These are phyloP conservation scores for Dinothrombium tinctorium DNA, from an alignment of 1,140 invertebrate species.

Conservation along the genomic window DNA sequence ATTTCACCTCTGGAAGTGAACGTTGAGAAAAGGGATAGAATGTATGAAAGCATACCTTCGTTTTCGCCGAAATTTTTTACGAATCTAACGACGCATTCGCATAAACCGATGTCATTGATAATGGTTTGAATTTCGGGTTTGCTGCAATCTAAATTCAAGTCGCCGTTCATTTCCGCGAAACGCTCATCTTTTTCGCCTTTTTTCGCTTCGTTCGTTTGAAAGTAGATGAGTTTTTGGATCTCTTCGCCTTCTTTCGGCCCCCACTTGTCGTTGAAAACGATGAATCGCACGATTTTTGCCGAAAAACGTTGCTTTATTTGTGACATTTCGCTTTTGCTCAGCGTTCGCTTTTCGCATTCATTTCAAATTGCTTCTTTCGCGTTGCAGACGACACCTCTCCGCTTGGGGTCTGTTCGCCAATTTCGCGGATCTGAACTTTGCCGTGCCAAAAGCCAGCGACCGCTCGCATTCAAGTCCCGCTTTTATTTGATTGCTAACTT, in stretches of 20 bases:
- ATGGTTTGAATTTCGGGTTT: background rate
- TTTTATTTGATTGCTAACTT: no score
- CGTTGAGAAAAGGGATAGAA: background rate
- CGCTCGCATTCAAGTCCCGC: no score
- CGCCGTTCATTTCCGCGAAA: background rate
- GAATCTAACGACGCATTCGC: slow-evolving; percentile 10
- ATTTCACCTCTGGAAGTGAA: background rate
- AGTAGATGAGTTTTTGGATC: slow-evolving; percentile 9
- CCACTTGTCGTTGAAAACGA: slow-evolving; percentile 8
- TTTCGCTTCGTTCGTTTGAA: background rate
- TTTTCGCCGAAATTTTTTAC: slow-evolving; percentile 6
- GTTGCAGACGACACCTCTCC: no score
- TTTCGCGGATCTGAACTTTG: no score
- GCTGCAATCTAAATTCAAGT: background rate
- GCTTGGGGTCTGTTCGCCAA: no score
- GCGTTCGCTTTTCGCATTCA: no score
- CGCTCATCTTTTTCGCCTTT: background rate
- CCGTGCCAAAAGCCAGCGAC: no score
- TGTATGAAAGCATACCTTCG: background rate
- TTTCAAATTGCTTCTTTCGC: no score
- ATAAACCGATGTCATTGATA: slow-evolving; percentile 5
- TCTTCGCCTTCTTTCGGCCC: slow-evolving; percentile 8
- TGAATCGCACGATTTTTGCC: background rate
- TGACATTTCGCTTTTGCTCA: no score
- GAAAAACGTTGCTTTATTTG: no score